A percentile compares a stretch with the other conserved stretches of the same genome.
Evolutionary conservation across 2,113 vertebrate species (phyloP).

Genomic region (Corvus cornix): DNA sequence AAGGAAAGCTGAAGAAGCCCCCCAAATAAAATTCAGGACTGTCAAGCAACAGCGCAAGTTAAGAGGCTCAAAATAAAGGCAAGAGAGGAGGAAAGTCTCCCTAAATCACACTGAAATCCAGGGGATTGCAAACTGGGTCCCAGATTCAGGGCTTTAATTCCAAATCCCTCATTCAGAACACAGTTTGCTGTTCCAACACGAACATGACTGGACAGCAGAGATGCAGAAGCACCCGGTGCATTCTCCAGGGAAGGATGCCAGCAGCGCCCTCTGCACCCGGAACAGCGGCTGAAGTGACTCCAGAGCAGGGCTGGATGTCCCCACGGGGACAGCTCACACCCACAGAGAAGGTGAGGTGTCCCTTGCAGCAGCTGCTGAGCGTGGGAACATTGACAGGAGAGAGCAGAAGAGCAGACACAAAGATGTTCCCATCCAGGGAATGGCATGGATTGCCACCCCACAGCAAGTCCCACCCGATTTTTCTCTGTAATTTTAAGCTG

Average conservation of each 20-base stretch:
- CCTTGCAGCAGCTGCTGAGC: not conserved
- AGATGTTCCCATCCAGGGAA: not conserved
- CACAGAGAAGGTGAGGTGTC: not conserved
- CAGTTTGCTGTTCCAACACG: not conserved
- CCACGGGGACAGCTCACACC: not conserved
- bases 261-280: not conserved
- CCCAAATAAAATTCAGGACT: not conserved
- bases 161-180: not conserved
- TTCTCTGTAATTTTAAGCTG: not conserved
- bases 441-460: not conserved
- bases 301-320: not conserved
- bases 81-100: not conserved
- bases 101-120: not conserved
- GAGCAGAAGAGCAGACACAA: not conserved
- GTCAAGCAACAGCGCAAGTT: not conserved
- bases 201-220: not conserved
- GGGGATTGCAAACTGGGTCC: not conserved
- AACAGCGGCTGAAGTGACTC: not conserved
- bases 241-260: not conserved
- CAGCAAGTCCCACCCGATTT: not conserved
- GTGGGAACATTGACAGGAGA: not conserved
- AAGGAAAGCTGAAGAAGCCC: not conserved
- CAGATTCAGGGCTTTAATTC: not conserved
- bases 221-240: rapidly evolving
- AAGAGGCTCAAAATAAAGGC: not conserved